phyloP scores from a whole-genome alignment of 1,140 invertebrate genomes.

The Carcinoscorpius rotundicauda region DNA sequence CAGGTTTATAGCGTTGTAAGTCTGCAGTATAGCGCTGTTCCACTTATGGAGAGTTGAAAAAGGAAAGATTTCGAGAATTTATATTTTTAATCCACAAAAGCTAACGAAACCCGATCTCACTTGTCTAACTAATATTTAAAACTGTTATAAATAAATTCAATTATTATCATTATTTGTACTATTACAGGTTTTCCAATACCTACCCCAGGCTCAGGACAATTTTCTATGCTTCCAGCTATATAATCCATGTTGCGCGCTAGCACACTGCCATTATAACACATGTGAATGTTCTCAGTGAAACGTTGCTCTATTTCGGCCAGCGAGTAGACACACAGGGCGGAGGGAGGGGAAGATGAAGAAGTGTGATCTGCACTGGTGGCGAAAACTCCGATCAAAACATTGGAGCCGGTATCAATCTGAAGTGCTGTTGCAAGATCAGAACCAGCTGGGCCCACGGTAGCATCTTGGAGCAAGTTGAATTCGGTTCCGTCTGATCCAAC shows the following conservation, averaged over 20 bases:
- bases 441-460: slow-evolving; percentile 49
- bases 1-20: too few species aligned
- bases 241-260: slow-evolving; percentile 85
- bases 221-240: slow-evolving; percentile 71
- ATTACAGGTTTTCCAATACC: slow-evolving; percentile 26
- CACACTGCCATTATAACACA: slow-evolving; percentile 89
- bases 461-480: slow-evolving; percentile 85
- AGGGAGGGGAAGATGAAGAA: slow-evolving; percentile 52
- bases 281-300: slow-evolving; percentile 91
- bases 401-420: too few species aligned
- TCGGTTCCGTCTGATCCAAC: slow-evolving; percentile 41
- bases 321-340: slow-evolving; percentile 53
- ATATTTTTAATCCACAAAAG: too few species aligned
- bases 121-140: too few species aligned
- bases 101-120: too few species aligned
- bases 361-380: slow-evolving; percentile 67
- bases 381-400: slow-evolving; percentile 60
- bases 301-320: slow-evolving; percentile 76
- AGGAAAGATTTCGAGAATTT: too few species aligned
- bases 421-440: slow-evolving; percentile 33
- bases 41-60: too few species aligned
- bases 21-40: too few species aligned
- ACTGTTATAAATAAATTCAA: too few species aligned
- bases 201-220: slow-evolving; percentile 69
- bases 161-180: too few species aligned